These are phyloP conservation scores for Sus scrofa DNA, from an alignment of 2,113 vertebrate species.

Conservation along the genomic window DNA sequence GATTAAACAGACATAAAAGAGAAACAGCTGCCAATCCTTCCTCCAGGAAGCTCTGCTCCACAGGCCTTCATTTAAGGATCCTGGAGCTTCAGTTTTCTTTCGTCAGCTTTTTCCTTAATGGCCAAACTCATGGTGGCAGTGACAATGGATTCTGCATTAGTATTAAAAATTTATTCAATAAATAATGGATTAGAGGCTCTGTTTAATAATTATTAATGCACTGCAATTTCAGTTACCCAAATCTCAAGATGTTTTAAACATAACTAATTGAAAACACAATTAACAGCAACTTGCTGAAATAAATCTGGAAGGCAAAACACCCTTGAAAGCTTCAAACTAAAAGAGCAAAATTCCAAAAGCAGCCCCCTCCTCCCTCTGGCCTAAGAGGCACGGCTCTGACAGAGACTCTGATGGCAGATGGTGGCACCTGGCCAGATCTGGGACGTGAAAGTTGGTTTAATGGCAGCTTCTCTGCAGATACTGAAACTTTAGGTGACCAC, in stretches of 20 bases:
- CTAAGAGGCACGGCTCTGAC: not conserved
- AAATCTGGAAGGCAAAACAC: constrained; percentile 81
- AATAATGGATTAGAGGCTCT: constrained; percentile 85
- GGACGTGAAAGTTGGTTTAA: not conserved
- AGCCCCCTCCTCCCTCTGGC: not conserved
- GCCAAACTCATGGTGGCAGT: constrained; percentile 83
- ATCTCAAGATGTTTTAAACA: constrained; percentile 84
- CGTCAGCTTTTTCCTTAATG: constrained; percentile 83
- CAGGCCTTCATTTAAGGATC: constrained; percentile 68
- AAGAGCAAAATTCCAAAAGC: constrained; percentile 42
- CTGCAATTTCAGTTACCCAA: constrained; percentile 82
- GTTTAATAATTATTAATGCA: constrained; percentile 85
- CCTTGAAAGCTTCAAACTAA: constrained; percentile 69
- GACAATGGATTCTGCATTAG: constrained; percentile 85
- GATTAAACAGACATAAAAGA: constrained; percentile 70
- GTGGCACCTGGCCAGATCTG: not conserved
- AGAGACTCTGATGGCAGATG: not conserved
- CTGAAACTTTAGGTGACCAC: not conserved
- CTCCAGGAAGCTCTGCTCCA: constrained; percentile 66
- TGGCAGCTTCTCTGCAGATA: not conserved
- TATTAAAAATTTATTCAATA: constrained; percentile 85
- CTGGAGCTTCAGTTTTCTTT: constrained; percentile 74
- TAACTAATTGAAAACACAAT: constrained; percentile 85
- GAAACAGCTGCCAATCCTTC: constrained; percentile 60
- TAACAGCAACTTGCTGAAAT: constrained; percentile 80